Evolutionary conservation across 2,113 vertebrate species (phyloP).

Genomic region (Catharus bicknelli): DNA sequence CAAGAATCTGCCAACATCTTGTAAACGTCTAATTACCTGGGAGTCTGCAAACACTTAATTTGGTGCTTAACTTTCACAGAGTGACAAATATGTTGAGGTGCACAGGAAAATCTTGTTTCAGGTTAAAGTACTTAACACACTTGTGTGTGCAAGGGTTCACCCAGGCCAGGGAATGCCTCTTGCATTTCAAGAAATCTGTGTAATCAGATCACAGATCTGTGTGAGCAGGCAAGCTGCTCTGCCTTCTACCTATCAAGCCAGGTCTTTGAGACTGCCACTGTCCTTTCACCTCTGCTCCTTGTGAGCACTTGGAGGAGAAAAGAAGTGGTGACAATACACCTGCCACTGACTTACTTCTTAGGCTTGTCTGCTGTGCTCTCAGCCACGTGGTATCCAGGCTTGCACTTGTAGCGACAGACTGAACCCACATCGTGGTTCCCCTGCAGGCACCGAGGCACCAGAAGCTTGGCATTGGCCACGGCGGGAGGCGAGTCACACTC

Average conservation of each 20-base stretch:
- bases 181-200: background rate
- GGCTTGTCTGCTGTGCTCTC: conserved; percentile 67
- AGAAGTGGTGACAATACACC: background rate
- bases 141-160: rapidly evolving
- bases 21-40: background rate
- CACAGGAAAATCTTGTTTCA: background rate
- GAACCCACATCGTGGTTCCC: conserved; percentile 88
- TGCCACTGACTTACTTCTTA: conserved; percentile 77
- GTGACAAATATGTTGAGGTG: background rate
- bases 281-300: background rate
- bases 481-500: conserved; percentile 80
- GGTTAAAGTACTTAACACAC: background rate
- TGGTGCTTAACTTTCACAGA: background rate
- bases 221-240: background rate
- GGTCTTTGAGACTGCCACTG: rapidly evolving
- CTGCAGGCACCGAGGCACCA: conserved; percentile 80
- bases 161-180: background rate
- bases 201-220: background rate
- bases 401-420: conserved; percentile 87
- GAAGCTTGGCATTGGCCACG: conserved; percentile 77
- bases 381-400: conserved; percentile 83
- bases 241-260: background rate
- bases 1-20: background rate
- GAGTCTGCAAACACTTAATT: background rate
- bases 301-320: rapidly evolving